A percentile compares a stretch with the other conserved stretches of the same genome.
Conservation (phyloP, 2,888 invertebrate species). For the Nowickia ferox region DNA sequence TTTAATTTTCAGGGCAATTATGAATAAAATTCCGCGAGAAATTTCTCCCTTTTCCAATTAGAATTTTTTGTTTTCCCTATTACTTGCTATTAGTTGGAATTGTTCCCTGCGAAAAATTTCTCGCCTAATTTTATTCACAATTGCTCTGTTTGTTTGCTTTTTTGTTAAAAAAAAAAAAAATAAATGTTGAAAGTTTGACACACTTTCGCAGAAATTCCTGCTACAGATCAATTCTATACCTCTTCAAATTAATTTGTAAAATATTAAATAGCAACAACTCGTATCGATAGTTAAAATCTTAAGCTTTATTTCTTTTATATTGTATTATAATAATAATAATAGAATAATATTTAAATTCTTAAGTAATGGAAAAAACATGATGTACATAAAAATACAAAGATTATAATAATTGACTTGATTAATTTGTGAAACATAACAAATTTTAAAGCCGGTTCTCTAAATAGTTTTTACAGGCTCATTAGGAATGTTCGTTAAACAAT, state of each 20-base stretch:
- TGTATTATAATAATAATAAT: neutral
- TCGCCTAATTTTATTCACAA: no score
- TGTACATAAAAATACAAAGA: constrained; percentile 65
- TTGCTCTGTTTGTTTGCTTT: no score
- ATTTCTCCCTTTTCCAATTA: no score
- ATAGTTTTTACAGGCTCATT: constrained; percentile 44
- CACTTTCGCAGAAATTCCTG: no score
- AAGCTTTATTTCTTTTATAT: constrained; percentile 61
- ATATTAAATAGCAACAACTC: neutral
- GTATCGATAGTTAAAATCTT: constrained; percentile 53
- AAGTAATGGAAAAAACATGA: constrained; percentile 56
- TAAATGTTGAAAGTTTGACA: no score
- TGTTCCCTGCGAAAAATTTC: no score
- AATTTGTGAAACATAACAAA: constrained; percentile 52
- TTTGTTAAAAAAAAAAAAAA: no score
- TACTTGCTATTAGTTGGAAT: no score
- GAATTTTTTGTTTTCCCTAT: no score
- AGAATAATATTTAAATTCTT: constrained; percentile 54
- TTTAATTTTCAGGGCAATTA: no score
- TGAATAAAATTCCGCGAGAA: no score
- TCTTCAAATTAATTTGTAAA: neutral
- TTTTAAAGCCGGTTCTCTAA: constrained; percentile 62
- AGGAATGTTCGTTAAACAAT: constrained; percentile 60
- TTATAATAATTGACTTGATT: constrained; percentile 65
- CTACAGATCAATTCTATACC: no score